Conservation (phyloP, 92 coral and sea anemone species). For the Umimayanthus chanpuru region DNA sequence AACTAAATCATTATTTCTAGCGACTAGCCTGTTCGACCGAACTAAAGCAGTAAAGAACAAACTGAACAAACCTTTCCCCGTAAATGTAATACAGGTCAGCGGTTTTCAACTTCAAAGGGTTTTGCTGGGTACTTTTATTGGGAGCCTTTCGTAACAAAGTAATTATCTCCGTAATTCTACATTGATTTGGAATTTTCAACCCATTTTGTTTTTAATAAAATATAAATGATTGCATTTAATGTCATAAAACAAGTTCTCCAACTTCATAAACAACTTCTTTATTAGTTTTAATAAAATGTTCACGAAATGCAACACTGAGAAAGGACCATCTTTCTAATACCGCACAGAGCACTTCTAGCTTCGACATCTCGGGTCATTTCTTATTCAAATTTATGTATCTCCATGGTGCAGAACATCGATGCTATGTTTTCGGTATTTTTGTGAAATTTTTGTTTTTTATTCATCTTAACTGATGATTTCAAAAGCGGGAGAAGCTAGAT, state of each 20-base stretch:
- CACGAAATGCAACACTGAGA: neutral
- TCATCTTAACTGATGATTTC: neutral
- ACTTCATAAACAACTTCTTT: neutral
- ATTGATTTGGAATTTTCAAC: neutral
- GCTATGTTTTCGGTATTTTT: neutral
- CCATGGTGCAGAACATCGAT: slow-evolving; percentile 27
- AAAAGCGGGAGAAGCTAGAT: neutral
- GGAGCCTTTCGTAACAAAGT: neutral
- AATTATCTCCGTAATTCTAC: too few relatives aligned
- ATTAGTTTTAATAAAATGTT: neutral
- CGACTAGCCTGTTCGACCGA: too few relatives aligned
- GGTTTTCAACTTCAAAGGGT: neutral
- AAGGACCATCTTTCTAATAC: slow-evolving; percentile 23
- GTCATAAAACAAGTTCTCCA: neutral
- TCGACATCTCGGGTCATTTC: neutral
- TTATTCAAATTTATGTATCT: slow-evolving; percentile 4
- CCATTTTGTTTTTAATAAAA: neutral
- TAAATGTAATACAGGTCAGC: slow-evolving; percentile 1
- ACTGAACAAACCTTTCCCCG: too few relatives aligned
- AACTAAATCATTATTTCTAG: too few relatives aligned
- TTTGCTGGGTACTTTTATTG: neutral
- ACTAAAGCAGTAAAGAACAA: too few relatives aligned
- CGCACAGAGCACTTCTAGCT: slow-evolving; percentile 3
- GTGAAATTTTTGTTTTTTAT: neutral
- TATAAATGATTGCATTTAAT: too few relatives aligned